Base-by-base conservation (phyloP, 2,888 invertebrate species). In the Napeogenes inachia region DNA sequence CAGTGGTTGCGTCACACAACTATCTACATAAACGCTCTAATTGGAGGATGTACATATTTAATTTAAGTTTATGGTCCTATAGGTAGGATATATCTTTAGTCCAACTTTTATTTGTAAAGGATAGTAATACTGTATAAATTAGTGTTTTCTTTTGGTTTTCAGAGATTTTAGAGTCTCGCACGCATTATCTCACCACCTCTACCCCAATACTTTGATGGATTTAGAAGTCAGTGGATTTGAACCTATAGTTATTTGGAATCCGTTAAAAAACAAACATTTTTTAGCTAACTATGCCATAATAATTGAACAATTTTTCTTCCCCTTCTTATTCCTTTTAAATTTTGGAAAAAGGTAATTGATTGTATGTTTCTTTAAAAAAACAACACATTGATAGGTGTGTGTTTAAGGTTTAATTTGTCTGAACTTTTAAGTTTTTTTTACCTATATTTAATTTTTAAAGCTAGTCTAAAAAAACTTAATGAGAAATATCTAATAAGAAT, bases 11-110 rank as follows among this genome's bases (percentile, higher is more conserved):
- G 0, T 90, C 94, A 0, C 97, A 97, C 76, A 97, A 96, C 76
- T 97, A 94, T 76, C 93, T 96, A 68, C 97, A 97, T 77, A 92
- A 92, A 75, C 93, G 87, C 68, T 93, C 95, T 68, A 96, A 94
- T 75, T 95, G 95, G 92, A 92, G 95, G 64, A 96, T 96, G 95
- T 94, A 94, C 72, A 92, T 94, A 58, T 95, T 95, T 71, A 94
- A 95, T 71, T 81, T 96, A 47, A 90, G 92, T n/a, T 73, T 93
- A 61, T 88, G 95, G 91, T 93, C 94, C 1, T 93, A 93, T 47
- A 92, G 92, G 93, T 93, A 76, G 65, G 68, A 35, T 8, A 21
- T 10, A 30, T 50, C 10, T 30, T 50, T 10, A 30, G 59, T 56
- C 4, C 32, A 45, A 53, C 50, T 46, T 57, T 56, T 13, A 21